Conservation (phyloP, 2,797 vertebrate species). For the Gymnodraco acuticeps region DNA sequence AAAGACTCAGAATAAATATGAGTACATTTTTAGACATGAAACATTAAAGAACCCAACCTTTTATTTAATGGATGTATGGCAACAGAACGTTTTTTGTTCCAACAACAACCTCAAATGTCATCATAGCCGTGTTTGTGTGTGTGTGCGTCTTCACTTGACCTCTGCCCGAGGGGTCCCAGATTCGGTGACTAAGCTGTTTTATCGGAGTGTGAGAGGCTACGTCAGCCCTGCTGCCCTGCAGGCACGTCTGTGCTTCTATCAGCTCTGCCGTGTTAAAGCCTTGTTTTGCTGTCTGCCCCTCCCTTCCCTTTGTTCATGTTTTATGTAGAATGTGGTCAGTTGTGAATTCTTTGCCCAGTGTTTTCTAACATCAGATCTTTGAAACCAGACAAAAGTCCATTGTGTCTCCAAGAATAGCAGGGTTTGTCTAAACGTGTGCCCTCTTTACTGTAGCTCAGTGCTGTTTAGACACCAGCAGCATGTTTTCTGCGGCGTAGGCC, state of each 20-base stretch:
- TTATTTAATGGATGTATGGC: conserved; percentile 15
- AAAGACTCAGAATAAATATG: too few species aligned
- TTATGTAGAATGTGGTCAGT: conserved; percentile 35
- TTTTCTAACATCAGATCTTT: conserved; percentile 27
- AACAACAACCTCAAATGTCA: conserved; percentile 41
- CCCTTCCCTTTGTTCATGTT: conserved; percentile 27
- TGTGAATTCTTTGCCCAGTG: conserved; percentile 11
- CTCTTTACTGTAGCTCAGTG: background rate
- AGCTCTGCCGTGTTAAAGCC: conserved; percentile 37
- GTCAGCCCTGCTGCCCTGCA: conserved; percentile 54
- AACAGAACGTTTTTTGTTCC: conserved; percentile 62
- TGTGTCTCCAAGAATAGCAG: background rate
- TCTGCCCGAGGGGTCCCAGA: conserved; percentile 34
- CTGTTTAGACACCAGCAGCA: conserved; percentile 38
- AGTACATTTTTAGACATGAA: too few species aligned
- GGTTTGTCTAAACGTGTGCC: background rate
- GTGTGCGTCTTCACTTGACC: conserved; percentile 54
- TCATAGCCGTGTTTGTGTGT: conserved; percentile 6
- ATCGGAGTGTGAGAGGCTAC: conserved; percentile 47
- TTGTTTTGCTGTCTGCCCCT: conserved; percentile 10
- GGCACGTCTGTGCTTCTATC: conserved; percentile 56
- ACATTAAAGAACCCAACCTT: too few species aligned
- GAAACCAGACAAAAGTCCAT: conserved; percentile 22
- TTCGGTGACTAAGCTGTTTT: conserved; percentile 60
- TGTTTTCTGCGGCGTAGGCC: conserved; percentile 15